Base-by-base conservation (phyloP, 1,140 invertebrate species). In the Andrena cerasifolii region DNA sequence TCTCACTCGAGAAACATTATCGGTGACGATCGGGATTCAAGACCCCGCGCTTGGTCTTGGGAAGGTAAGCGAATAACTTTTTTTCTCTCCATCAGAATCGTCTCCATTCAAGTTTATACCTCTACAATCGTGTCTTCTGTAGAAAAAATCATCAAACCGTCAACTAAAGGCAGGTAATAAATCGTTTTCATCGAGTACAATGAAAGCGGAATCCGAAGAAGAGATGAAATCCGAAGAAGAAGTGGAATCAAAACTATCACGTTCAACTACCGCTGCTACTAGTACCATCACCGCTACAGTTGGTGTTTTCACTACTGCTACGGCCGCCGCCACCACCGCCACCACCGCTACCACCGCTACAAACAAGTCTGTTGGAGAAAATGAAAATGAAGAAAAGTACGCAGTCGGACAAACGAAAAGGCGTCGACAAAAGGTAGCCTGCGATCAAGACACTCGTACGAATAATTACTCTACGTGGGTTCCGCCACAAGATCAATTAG, bases 401-500 rank as follows among this genome's bases (percentile, higher is more conserved):
- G 8, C 26, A 51, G n/a, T 36, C 5, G 47, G 16, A 66, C 2
- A 24, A 67, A 26, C 28, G 24, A 74, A 47, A 21, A 61, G 43
- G 6, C 61, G 8, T 49, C 61, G 31, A 47, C 8, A 36, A 21
- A 78, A 85, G 21, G 45, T 59, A 5, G 16, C 79, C 16, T 93
- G 91, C 40, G 91, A 91, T 62, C 92, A 94, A 86, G 93, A 95
- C 83, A 89, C 93, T 12, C 89, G 91, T 18, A 90, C 89, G 26
- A 94, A 96, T 78, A 94, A 96, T 86, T 96, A 96, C 90, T 95
- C 94, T 12, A 94, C 94, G 80, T 97, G 96, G 96, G 87, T 96
- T n/a, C 96, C 96, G 8, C 96, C 96, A 8, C 71, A 90, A 74
- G 93, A 94, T 89, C 97, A 98, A 93, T 94, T 92, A 68, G 97